Base-by-base conservation (phyloP, 2,888 invertebrate genomes). In the Erannis defoliaria region DNA sequence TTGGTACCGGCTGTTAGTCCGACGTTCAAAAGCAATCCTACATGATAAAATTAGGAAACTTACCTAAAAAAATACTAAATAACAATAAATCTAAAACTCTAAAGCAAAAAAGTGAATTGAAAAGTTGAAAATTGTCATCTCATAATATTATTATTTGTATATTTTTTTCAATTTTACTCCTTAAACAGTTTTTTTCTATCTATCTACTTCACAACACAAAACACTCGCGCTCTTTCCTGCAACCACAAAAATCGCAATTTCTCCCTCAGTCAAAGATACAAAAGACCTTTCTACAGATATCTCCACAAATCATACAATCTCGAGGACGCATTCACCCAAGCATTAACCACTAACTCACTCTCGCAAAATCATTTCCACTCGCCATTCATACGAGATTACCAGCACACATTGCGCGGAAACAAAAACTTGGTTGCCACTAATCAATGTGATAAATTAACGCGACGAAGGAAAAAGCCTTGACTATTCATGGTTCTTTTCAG, bases 401-500 rank as follows among this genome's bases (percentile, higher is more conserved):
- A 54, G 56, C 29, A 56, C 62, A 62, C 62, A 57, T 66, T 55
- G 46, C 50, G 59, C 55, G 59, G 62, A 62, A 65, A 67, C 68
- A 69, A 68, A 72, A 72, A 72, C 64, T 65, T 45, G 57, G 26
- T 55, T 37, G 12, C 51, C 31, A 55, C 59, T 62, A 68, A 68
- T 72, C 70, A 63, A 66, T 68, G 62, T 67, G 68, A 73, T 73
- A 70, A 67, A 70, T 73, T 71, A 67, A 60, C 29, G 55, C 40
- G 12, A 42, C 56, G 60, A 57, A 57, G 64, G 57, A 55, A 58
- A 59, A 64, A 66, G 55, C 55, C 64, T 66, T 66, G 65, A 60
- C 64, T 65, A 69, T 69, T 68, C 70, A 68, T 58, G 51, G 68
- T 62, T 50, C 60, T 64, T 64, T 64, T 62, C 64, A 54, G 43